phyloP scores from a whole-genome alignment of 2,797 vertebrate genomes.

The Sebastes diaconus region DNA sequence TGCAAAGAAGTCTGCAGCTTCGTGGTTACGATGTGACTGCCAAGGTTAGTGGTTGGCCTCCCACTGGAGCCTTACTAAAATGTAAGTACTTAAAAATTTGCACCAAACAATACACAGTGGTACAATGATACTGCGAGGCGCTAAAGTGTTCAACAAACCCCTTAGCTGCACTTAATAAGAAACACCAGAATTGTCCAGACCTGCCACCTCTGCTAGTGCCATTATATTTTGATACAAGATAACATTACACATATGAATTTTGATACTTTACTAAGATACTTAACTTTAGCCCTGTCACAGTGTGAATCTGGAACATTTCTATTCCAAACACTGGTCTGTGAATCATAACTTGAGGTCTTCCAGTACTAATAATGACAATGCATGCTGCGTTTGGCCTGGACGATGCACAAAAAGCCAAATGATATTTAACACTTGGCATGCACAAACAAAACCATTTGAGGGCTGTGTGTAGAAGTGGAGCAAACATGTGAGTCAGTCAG shows the following conservation, averaged over 20 bases:
- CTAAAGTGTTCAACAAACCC: not conserved
- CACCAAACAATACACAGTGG: not conserved
- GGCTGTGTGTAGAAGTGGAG: not conserved
- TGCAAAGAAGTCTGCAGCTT: not conserved
- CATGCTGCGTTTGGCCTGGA: slow-evolving; percentile 28
- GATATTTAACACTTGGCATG: slow-evolving; percentile 18
- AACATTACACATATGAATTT: not conserved
- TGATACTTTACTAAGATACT: not conserved
- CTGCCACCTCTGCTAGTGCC: not conserved
- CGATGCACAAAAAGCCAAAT: not conserved
- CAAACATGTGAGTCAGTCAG: not conserved
- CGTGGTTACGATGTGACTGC: not conserved
- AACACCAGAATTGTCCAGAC: not conserved
- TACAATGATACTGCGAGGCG: not conserved
- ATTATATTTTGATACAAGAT: not conserved
- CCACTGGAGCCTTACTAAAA: not conserved
- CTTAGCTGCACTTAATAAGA: not conserved
- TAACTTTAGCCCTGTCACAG: not conserved
- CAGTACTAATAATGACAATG: not conserved
- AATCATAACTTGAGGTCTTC: not conserved
- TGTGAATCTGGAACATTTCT: slow-evolving; percentile 4
- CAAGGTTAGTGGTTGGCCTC: not conserved
- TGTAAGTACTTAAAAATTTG: not conserved
- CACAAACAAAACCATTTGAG: not conserved
- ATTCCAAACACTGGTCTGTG: not conserved